Percentiles rank a stretch among this genome's conserved stretches.
These are phyloP conservation scores for Xenopus petersii DNA, from an alignment of 2,797 vertebrate genomes.

Conservation along the genomic window DNA sequence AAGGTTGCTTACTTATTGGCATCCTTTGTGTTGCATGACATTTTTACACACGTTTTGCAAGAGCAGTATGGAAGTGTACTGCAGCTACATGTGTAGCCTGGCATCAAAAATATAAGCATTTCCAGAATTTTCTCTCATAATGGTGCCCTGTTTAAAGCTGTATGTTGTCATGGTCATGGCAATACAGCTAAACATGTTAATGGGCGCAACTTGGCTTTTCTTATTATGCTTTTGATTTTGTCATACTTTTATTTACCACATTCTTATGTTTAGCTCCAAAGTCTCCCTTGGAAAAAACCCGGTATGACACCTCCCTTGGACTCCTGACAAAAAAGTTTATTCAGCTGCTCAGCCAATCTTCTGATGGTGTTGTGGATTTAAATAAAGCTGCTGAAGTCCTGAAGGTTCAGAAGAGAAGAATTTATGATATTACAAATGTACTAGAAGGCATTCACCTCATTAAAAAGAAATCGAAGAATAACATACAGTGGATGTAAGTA, in stretches of 20 bases:
- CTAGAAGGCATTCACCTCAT: slow-evolving; percentile 89
- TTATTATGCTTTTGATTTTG: too few species aligned
- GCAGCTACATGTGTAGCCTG: too few species aligned
- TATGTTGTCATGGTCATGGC: too few species aligned
- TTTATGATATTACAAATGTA: slow-evolving; percentile 95
- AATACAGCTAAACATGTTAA: too few species aligned
- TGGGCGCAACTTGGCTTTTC: too few species aligned
- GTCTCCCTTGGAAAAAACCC: slow-evolving; percentile 83
- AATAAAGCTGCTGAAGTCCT: slow-evolving; percentile 79
- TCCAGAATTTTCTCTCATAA: too few species aligned
- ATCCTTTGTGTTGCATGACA: too few species aligned
- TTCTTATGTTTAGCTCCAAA: slow-evolving; percentile 75
- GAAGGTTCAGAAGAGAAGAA: slow-evolving; percentile 82
- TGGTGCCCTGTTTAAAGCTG: too few species aligned
- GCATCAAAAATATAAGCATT: too few species aligned
- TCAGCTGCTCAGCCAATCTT: slow-evolving; percentile 73
- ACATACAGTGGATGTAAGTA: slow-evolving; percentile 88
- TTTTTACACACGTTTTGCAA: too few species aligned
- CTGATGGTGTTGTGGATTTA: slow-evolving; percentile 83
- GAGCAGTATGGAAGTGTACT: too few species aligned
- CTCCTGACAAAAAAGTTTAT: slow-evolving; percentile 85
- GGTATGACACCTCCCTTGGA: slow-evolving; percentile 83
- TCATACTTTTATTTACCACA: not conserved
- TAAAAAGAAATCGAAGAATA: slow-evolving; percentile 91
- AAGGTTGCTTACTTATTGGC: too few species aligned